Evolutionary conservation across 92 coral and sea anemone species (phyloP), one percentile per base, ranked within the genome.

Genomic region (Paramuricea clavata): DNA sequence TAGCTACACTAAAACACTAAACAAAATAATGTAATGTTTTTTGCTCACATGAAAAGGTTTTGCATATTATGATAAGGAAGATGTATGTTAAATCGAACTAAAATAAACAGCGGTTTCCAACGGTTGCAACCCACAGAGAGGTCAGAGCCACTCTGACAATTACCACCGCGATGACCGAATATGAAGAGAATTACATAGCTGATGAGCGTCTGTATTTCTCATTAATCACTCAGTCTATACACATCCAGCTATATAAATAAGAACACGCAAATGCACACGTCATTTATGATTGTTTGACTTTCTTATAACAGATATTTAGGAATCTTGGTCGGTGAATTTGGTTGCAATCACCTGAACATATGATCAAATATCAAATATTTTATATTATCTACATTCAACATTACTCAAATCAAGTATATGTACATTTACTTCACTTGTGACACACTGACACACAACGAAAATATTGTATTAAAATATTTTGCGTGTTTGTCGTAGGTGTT

Each of bases 111-210:
- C 54, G 13, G 54, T 10, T 17, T 47, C 54, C n/a, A n/a, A n/a
- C n/a, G n/a, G n/a, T n/a, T n/a, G n/a, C 62, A 54, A 54, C 59
- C 2, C 59, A 50, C 62, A 5, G 62, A 54, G 62, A 54, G 62
- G 62, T 54, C 62, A 54, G 6, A 21, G 62, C 62, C 26, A 54
- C 16, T 47, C 25, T 54, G 19, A 9, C 26, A 1, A 54, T 21
- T 21, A 54, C 11, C 23, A 54, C n/a, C n/a, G 19, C 17, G 23
- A 54, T 39, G 44, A 23, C 17, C 22, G 3, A 10, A 21, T 17
- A 5, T 54, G 4, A 8, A 21, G 62, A 54, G 17, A 10, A 21
- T 54, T 54, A 17, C 8, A 2, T 19, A 3, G 23, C 17, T 21
- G 62, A 54, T 17, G 62, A 54, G 25, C 59, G 22, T 12, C 59